Evolutionary conservation across 2,113 vertebrate genomes (phyloP), one percentile per base, ranked within the genome.

Genomic region (Pteropus alecto): DNA sequence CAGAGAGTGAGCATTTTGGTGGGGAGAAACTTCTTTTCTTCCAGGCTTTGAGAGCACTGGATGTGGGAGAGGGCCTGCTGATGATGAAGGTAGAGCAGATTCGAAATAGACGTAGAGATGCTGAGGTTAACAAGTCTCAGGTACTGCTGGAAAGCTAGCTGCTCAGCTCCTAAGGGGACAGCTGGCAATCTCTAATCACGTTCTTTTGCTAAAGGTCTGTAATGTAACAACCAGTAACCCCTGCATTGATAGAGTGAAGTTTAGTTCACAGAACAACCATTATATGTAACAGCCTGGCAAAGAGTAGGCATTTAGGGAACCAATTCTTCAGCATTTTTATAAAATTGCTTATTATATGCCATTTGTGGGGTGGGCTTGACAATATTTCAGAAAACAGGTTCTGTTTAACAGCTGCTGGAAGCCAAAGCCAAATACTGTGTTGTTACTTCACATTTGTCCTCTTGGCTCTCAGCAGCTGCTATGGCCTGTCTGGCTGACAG

Each of bases 391-490:
- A 90, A 94, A 61, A 88, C n/a, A 28, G 54, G 35, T 82, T 87
- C 76, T 74, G 46, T n/a, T 63, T 46, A 89, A 67, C 67, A 94
- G 85, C 76, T 82, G 76, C 76, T 94, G 28, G 43, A 74, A 82
- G 67, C 58, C 77, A 89, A 30, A 56, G 56, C 58, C 68, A n/a
- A 74, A 83, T 14, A 82, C 86, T 41, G 35, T 82, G 83, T 35
- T 82, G 58, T 65, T 65, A 38, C 35, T 73, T 65, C 77, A 67
- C 85, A 74, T 60, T 43, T 89, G 77, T 56, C 54, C 65, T 21
- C 74, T 28, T 58, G 70, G 67, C 88, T 68, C 33, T 48, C 6
- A 70, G 61, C 60, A 56, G 73, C 82, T 51, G 86, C 65, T 14
- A 0, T 5, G 0, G 28, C 33, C 13, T 3, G 1, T 24, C 70